Evolutionary conservation across 2,888 invertebrate genomes (phyloP).

Genomic region (Ecliptopera silaceata): DNA sequence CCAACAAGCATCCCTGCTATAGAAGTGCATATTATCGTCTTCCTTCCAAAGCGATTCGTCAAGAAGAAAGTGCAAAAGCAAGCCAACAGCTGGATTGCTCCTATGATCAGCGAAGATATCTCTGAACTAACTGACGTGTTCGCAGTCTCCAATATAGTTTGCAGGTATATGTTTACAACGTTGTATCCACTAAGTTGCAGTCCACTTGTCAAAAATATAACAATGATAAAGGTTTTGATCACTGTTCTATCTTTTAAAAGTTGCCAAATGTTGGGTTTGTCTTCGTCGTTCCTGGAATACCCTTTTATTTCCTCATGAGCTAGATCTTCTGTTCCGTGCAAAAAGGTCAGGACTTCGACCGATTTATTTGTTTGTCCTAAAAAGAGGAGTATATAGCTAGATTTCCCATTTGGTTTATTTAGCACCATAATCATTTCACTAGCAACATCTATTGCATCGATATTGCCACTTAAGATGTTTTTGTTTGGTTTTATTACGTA

Average conservation of each 20-base stretch:
- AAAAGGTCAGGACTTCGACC: background rate
- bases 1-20: background rate
- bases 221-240: background rate
- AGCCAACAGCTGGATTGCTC: slow-evolving; percentile 46
- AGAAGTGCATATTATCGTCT: background rate
- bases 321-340: background rate
- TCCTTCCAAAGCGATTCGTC: background rate
- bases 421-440: too few species aligned
- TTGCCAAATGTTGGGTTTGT: background rate
- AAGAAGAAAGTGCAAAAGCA: slow-evolving; percentile 27
- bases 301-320: background rate
- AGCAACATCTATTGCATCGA: too few species aligned
- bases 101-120: slow-evolving; percentile 49
- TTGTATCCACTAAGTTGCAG: background rate
- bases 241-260: background rate
- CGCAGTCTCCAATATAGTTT: slow-evolving; percentile 44
- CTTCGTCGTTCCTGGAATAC: background rate
- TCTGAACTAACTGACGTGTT: slow-evolving; percentile 48
- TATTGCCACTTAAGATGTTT: too few species aligned
- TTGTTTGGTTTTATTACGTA: too few species aligned
- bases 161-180: background rate
- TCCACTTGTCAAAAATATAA: background rate
- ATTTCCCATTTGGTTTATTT: too few species aligned
- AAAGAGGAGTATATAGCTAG: too few species aligned
- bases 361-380: background rate